Evolutionary conservation across 1,140 invertebrate species (phyloP).

Genomic region (Pteromalus puparum): DNA sequence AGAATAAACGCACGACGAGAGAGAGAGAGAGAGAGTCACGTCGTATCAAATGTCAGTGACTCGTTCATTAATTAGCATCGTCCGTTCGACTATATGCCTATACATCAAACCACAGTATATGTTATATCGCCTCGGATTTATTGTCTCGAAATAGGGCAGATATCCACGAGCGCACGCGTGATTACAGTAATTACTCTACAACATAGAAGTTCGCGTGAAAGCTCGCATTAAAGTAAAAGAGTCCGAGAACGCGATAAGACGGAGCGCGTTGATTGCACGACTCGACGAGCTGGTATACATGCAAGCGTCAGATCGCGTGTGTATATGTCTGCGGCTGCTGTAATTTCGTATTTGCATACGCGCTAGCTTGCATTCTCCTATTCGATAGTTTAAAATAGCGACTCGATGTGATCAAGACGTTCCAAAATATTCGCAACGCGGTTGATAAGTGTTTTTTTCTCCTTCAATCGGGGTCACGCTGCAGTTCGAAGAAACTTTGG

Average conservation of each 20-base stretch:
- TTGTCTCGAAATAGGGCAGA: conserved; percentile 44
- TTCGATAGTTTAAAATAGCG: background rate
- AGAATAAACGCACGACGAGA: too few relatives aligned
- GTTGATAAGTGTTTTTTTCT: background rate
- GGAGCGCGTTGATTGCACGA: conserved; percentile 23
- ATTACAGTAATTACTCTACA: conserved; percentile 46
- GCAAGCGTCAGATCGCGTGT: background rate
- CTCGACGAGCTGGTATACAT: conserved; percentile 20
- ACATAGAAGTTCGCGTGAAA: conserved; percentile 56
- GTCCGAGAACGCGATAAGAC: conserved; percentile 15
- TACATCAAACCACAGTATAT: too few relatives aligned
- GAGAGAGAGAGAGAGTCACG: background rate
- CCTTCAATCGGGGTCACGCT: background rate
- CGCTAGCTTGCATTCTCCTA: background rate
- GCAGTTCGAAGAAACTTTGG: background rate
- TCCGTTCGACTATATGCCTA: background rate
- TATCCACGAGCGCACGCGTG: background rate
- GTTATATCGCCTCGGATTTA: background rate
- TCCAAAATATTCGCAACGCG: too few relatives aligned
- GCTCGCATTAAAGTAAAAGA: conserved; percentile 54
- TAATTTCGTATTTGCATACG: background rate
- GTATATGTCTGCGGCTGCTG: too few relatives aligned
- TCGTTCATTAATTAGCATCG: conserved; percentile 5
- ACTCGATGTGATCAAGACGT: too few relatives aligned
- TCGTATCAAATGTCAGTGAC: conserved; percentile 11